phyloP scores from a whole-genome alignment of 2,888 invertebrate species.

The Latrodectus hesperus region DNA sequence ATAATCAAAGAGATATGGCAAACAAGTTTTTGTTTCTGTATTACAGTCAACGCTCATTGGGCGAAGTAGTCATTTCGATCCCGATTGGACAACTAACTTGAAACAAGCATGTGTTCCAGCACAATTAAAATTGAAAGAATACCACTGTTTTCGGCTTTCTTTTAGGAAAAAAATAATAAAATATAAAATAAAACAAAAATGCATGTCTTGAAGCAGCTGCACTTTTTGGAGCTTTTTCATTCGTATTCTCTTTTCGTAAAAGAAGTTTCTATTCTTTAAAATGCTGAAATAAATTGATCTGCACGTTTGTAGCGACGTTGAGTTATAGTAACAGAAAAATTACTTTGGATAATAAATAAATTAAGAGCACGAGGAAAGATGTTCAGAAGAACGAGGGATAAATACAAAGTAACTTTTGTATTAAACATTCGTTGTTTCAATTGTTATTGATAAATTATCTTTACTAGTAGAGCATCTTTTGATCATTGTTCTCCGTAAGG shows the following conservation, averaged over 20 bases:
- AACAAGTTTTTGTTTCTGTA: slow-evolving; percentile 23
- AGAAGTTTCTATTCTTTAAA: slow-evolving; percentile 1
- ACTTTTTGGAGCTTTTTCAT: not conserved
- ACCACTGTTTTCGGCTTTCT: not conserved
- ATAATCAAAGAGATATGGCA: not conserved
- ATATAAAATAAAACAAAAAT: not conserved
- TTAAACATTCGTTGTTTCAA: not conserved
- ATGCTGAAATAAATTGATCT: not conserved
- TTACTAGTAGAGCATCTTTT: too few relatives aligned
- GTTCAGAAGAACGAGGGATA: not conserved
- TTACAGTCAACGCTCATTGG: slow-evolving; percentile 33
- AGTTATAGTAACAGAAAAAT: not conserved
- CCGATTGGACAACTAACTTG: slow-evolving; percentile 22
- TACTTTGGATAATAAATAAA: not conserved
- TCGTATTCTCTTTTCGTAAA: slow-evolving; percentile 11
- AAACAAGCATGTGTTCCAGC: slow-evolving; percentile 20
- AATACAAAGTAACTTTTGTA: not conserved
- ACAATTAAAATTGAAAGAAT: slow-evolving; percentile 28
- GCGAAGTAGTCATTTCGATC: not conserved
- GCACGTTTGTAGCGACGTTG: not conserved
- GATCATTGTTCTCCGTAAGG: too few relatives aligned
- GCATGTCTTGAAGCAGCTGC: not conserved
- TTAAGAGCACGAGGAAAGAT: not conserved
- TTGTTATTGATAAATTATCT: too few relatives aligned
- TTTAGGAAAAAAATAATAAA: not conserved